A percentile compares a stretch with the other conserved stretches of the same genome.
Conservation (phyloP, 2,797 vertebrate species). For the Tauraco hartlaubi region DNA sequence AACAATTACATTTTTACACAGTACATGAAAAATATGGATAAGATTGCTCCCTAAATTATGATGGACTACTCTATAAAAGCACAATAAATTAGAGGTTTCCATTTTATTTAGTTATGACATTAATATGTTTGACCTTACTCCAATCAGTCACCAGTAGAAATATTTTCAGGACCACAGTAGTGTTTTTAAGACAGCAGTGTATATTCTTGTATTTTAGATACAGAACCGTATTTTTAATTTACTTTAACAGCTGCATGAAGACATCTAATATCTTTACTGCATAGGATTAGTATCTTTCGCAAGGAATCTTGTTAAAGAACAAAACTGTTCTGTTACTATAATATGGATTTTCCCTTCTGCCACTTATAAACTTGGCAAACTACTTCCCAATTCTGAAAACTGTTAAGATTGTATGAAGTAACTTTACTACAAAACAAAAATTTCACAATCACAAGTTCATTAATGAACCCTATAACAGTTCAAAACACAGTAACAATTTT, state of each 20-base stretch:
- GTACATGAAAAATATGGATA: constrained; percentile 46
- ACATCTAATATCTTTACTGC: background rate
- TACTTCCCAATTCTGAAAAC: background rate
- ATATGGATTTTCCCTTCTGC: background rate
- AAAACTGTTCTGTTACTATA: background rate
- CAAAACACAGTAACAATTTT: background rate
- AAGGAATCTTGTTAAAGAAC: background rate
- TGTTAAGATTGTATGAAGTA: background rate
- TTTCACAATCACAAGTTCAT: background rate
- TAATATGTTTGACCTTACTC: constrained; percentile 55
- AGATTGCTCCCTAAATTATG: constrained; percentile 43
- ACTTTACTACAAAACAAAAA: background rate
- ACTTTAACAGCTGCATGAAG: background rate
- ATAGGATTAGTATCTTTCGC: background rate
- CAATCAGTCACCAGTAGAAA: background rate
- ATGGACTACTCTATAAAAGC: constrained; percentile 43
- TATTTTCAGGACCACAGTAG: background rate
- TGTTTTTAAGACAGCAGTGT: constrained; percentile 17
- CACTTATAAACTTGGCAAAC: background rate
- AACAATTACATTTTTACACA: constrained; percentile 58
- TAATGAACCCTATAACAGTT: background rate
- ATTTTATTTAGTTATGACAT: constrained; percentile 59
- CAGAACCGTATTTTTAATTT: background rate
- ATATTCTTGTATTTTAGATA: background rate
- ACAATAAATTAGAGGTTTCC: constrained; percentile 57